A percentile compares a stretch with the other conserved stretches of the same genome.
phyloP scores from a whole-genome alignment of 1,140 invertebrate genomes.

The Lasioglossum albipes region DNA sequence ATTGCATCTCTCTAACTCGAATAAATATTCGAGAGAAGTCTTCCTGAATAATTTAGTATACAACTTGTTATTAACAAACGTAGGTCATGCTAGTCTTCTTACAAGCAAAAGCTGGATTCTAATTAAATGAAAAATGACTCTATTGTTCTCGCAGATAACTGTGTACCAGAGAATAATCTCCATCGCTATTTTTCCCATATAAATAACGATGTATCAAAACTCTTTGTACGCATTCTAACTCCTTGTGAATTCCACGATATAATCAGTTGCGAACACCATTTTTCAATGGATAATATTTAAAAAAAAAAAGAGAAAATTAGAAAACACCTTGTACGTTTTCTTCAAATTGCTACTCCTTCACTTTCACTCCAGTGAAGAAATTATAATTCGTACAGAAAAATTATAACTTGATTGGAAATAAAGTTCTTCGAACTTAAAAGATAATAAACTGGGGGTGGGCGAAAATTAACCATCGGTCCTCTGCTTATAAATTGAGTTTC shows the following conservation, averaged over 20 bases:
- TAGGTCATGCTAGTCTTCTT: not conserved
- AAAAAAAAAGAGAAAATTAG: too few relatives aligned
- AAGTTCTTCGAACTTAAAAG: too few relatives aligned
- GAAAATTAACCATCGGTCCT: too few relatives aligned
- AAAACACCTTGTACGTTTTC: too few relatives aligned
- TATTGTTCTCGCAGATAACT: constrained; percentile 14
- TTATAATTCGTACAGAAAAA: too few relatives aligned
- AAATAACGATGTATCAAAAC: constrained; percentile 29
- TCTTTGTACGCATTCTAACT: not conserved
- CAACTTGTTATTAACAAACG: not conserved
- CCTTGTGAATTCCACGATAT: not conserved
- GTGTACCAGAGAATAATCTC: constrained; percentile 11
- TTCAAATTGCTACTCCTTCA: not conserved
- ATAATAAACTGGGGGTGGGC: too few relatives aligned
- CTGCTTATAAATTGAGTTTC: too few relatives aligned
- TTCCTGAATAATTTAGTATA: not conserved
- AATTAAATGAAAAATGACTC: constrained; percentile 38
- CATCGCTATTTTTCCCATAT: not conserved
- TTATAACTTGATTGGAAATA: too few relatives aligned
- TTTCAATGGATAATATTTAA: not conserved
- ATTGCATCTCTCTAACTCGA: too few relatives aligned
- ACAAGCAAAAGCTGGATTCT: not conserved
- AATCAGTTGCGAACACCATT: not conserved
- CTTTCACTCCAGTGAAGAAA: not conserved
- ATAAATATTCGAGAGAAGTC: too few relatives aligned